A percentile compares a stretch with the other conserved stretches of the same genome.
Conservation (phyloP, 2,888 invertebrate genomes). For the Cataglyphis altisquamis region DNA sequence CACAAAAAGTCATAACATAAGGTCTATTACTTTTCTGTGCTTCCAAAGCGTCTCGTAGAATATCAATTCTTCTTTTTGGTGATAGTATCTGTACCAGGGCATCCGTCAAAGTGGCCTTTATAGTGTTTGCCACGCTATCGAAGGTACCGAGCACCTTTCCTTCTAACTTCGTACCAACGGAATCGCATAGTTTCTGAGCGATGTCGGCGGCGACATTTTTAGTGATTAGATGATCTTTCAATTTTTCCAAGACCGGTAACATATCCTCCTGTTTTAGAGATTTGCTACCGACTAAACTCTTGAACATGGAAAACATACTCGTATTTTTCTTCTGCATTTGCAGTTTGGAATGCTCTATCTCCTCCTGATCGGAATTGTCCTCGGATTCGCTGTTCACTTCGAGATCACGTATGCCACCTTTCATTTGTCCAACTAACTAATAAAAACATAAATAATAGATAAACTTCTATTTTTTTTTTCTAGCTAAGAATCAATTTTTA, state of each 20-base stretch:
- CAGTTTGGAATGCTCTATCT: conserved; percentile 75
- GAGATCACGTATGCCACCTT: conserved; percentile 93
- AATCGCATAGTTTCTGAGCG: conserved; percentile 96
- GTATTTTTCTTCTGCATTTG: conserved; percentile 79
- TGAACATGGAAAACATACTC: conserved; percentile 95
- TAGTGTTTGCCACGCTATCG: conserved; percentile 95
- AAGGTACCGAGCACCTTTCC: conserved; percentile 98
- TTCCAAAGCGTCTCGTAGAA: conserved; percentile 97
- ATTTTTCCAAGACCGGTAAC: conserved; percentile 95
- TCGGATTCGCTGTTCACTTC: conserved; percentile 93
- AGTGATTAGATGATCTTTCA: conserved; percentile 97
- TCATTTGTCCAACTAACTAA: conserved; percentile 94
- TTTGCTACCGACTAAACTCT: conserved; percentile 95
- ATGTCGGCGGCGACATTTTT: conserved; percentile 99
- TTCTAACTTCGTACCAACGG: conserved; percentile 95
- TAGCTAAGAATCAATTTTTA: not conserved
- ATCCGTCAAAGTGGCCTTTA: conserved; percentile 95
- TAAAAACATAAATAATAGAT: conserved; percentile 55
- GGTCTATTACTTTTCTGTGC: conserved; percentile 94
- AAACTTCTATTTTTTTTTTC: not conserved
- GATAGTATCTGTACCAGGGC: conserved; percentile 97
- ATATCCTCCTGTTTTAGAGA: conserved; percentile 93
- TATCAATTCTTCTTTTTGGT: conserved; percentile 97
- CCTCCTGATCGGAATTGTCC: conserved; percentile 87
- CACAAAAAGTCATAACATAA: conserved; percentile 98